Conservation (phyloP, 64 coral and sea anemone genomes). For the Montipora cactus region DNA sequence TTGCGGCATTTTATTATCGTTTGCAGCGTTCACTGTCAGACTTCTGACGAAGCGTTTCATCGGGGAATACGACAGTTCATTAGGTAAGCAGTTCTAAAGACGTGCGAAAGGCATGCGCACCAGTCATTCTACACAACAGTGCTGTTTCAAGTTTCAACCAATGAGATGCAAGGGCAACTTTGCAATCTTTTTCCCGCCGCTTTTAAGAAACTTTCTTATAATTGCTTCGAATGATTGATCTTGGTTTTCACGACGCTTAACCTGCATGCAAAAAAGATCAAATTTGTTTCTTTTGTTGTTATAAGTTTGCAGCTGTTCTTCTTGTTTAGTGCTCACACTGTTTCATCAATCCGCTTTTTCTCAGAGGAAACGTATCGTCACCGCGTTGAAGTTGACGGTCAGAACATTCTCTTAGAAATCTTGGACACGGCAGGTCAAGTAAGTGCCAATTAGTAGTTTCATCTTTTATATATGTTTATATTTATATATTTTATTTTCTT, state of each 20-base stretch:
- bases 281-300: too few relatives aligned
- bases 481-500: too few relatives aligned
- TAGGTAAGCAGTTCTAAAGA: slow-evolving; percentile 39
- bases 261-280: too few relatives aligned
- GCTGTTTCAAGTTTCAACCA: too few relatives aligned
- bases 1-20: neutral
- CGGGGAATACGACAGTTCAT: slow-evolving; percentile 79
- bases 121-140: too few relatives aligned
- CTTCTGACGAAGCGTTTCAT: slow-evolving; percentile 60
- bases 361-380: slow-evolving; percentile 81
- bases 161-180: too few relatives aligned
- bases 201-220: too few relatives aligned
- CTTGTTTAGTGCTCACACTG: neutral
- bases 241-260: too few relatives aligned
- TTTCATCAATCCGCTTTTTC: neutral
- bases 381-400: slow-evolving; percentile 69
- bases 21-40: slow-evolving; percentile 42
- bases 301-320: neutral
- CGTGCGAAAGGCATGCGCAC: neutral
- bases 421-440: slow-evolving; percentile 57
- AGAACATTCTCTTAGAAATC: slow-evolving; percentile 71
- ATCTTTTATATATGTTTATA: too few relatives aligned
- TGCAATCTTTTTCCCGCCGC: too few relatives aligned
- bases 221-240: too few relatives aligned
- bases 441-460: neutral